These are phyloP conservation scores for Sphaeramia orbicularis DNA, from an alignment of 2,797 vertebrate species.

Conservation along the genomic window DNA sequence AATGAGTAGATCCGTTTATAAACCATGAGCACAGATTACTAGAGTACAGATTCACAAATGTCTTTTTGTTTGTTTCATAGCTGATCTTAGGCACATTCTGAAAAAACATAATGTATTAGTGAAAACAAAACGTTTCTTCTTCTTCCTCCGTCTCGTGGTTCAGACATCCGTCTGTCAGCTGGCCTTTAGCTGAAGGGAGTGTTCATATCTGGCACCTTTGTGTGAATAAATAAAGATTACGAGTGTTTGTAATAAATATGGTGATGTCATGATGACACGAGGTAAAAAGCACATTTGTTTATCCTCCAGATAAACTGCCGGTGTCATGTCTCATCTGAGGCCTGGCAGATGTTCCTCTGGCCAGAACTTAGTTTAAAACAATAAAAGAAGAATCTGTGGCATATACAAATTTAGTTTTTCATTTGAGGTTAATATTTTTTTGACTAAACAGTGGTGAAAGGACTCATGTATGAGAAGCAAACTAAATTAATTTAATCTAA, in stretches of 20 bases:
- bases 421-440: constrained; percentile 2
- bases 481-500: background rate
- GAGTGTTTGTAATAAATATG: constrained; percentile 43
- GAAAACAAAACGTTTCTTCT: too few species aligned
- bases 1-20: too few species aligned
- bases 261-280: constrained; percentile 27
- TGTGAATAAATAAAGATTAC: constrained; percentile 36
- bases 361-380: constrained; percentile 32
- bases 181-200: background rate
- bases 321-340: constrained; percentile 24
- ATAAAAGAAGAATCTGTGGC: constrained; percentile 24
- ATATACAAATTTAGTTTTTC: background rate
- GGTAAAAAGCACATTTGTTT: constrained; percentile 52
- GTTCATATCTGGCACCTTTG: background rate
- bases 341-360: constrained; percentile 63
- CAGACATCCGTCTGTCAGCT: too few species aligned
- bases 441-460: background rate
- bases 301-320: constrained; percentile 60
- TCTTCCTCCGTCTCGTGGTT: too few species aligned
- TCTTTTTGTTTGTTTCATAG: too few species aligned
- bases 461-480: background rate
- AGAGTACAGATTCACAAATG: too few species aligned
- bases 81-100: too few species aligned
- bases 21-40: too few species aligned
- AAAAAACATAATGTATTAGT: too few species aligned